phyloP scores from a whole-genome alignment of 2,888 invertebrate genomes.

The Eilema depressum region DNA sequence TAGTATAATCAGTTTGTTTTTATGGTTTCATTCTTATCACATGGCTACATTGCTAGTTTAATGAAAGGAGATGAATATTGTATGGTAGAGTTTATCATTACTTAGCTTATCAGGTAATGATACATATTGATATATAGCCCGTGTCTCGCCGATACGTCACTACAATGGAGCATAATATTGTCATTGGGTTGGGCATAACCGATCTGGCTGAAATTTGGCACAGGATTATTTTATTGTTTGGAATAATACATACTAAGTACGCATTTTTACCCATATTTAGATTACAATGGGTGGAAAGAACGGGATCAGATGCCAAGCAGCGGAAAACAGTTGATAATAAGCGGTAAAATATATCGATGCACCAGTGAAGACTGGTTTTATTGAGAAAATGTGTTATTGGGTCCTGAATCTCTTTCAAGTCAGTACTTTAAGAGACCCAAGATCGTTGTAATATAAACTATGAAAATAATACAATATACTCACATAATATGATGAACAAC shows the following conservation, averaged over 20 bases:
- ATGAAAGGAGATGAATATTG: not conserved
- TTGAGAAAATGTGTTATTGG: not conserved
- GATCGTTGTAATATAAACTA: not conserved
- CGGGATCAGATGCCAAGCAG: no score
- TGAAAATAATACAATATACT: conserved; percentile 76
- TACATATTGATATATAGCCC: not conserved
- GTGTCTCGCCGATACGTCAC: no score
- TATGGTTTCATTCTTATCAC: not conserved
- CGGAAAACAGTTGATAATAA: no score
- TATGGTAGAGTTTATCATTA: not conserved
- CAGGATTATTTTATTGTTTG: no score
- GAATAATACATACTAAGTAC: no score
- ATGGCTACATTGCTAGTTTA: not conserved
- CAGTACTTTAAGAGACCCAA: not conserved
- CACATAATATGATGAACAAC: conserved; percentile 92
- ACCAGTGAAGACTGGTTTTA: not conserved
- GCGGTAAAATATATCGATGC: not conserved
- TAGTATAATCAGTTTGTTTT: not conserved
- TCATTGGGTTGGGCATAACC: no score
- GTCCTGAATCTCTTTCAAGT: not conserved
- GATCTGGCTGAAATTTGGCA: no score
- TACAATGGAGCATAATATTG: no score
- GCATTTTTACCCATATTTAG: no score
- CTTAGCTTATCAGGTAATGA: not conserved
- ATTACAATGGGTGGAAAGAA: no score